These are phyloP conservation scores for Eonycteris spelaea DNA, from an alignment of 2,113 vertebrate species.

Conservation along the genomic window DNA sequence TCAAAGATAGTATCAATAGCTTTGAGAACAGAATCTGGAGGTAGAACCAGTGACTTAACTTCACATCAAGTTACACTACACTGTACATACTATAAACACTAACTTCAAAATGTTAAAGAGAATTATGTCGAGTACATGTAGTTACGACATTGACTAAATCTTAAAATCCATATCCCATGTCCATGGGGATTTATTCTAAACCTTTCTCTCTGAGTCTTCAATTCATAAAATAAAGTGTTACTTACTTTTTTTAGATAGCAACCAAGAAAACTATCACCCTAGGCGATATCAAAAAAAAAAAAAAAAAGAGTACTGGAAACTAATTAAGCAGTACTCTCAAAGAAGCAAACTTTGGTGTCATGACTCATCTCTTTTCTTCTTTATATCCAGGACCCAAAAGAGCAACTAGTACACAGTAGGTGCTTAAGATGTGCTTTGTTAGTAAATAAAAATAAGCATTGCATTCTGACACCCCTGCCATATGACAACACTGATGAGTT, in stretches of 20 bases:
- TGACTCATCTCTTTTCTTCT: background rate
- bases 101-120: background rate
- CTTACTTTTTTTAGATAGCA: background rate
- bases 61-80: background rate
- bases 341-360: background rate
- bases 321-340: background rate
- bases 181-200: background rate
- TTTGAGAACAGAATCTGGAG: background rate
- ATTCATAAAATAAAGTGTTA: background rate
- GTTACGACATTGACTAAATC: background rate
- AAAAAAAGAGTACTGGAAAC: background rate
- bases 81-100: background rate
- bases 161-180: background rate
- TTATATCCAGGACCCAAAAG: background rate
- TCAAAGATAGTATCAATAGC: background rate
- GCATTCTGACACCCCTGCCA: background rate
- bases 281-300: background rate
- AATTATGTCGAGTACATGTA: background rate
- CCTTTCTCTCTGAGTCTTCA: background rate
- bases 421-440: background rate
- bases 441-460: background rate
- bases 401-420: background rate
- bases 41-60: background rate
- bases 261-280: background rate
- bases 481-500: background rate